Evolutionary conservation across 2,888 invertebrate species (phyloP).

Genomic region (Cataglyphis rosenhaueri): DNA sequence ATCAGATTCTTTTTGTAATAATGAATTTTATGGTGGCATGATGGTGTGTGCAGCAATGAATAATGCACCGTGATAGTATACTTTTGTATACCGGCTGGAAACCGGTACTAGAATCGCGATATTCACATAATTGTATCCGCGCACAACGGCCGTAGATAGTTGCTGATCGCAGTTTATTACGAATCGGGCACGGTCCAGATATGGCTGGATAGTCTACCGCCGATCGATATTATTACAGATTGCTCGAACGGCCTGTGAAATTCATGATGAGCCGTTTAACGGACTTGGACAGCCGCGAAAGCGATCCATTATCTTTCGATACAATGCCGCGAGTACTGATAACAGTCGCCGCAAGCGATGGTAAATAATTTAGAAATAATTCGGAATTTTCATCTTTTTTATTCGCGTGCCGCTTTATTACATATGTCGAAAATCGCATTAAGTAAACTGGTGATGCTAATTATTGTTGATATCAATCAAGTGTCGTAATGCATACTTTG

Average conservation of each 20-base stretch:
- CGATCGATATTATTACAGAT: slow-evolving; percentile 82
- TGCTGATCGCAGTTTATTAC: slow-evolving; percentile 77
- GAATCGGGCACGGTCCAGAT: slow-evolving; percentile 78
- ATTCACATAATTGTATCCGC: slow-evolving; percentile 44
- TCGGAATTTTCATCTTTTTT: neutral
- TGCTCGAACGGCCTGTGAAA: slow-evolving; percentile 79
- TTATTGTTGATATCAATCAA: slow-evolving; percentile 42
- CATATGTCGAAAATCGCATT: neutral
- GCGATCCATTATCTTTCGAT: slow-evolving; percentile 76
- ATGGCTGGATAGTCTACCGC: slow-evolving; percentile 65
- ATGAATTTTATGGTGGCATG: slow-evolving; percentile 32
- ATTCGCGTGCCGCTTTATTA: neutral
- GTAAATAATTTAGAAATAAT: neutral
- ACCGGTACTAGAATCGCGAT: slow-evolving; percentile 60
- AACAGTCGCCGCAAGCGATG: slow-evolving; percentile 27
- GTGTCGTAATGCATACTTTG: slow-evolving; percentile 25
- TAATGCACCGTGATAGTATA: slow-evolving; percentile 36
- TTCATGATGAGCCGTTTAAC: slow-evolving; percentile 82
- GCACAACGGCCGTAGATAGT: slow-evolving; percentile 51
- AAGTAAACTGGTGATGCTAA: slow-evolving; percentile 1
- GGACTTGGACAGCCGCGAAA: slow-evolving; percentile 78
- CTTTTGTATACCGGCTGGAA: slow-evolving; percentile 53
- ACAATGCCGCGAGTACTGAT: slow-evolving; percentile 45
- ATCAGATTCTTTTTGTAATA: neutral
- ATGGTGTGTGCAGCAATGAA: slow-evolving; percentile 12